Evolutionary conservation across 2,797 vertebrate genomes (phyloP).

Genomic region (Tenualosa ilisha): DNA sequence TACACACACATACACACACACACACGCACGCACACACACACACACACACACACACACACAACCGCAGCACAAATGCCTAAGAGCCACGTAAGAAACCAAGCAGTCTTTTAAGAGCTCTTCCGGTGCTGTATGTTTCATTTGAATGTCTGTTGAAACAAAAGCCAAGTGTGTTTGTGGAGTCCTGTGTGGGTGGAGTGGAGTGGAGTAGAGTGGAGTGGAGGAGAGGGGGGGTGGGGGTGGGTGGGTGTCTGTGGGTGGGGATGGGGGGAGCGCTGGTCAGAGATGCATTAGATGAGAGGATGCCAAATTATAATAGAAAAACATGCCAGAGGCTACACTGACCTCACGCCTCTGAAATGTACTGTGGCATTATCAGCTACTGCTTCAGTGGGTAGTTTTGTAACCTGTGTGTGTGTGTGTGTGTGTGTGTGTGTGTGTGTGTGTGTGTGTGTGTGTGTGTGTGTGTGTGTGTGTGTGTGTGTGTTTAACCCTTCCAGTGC

Average conservation of each 20-base stretch:
- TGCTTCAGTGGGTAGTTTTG: neutral
- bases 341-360: neutral
- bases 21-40: neutral
- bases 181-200: neutral
- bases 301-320: slow-evolving; percentile 11
- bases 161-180: slow-evolving; percentile 28
- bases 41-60: neutral
- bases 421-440: slow-evolving; percentile 35
- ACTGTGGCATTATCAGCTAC: slow-evolving; percentile 6
- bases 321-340: slow-evolving; percentile 23
- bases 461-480: slow-evolving; percentile 11
- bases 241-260: neutral
- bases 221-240: neutral
- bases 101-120: slow-evolving; percentile 44
- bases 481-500: slow-evolving; percentile 75
- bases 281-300: slow-evolving; percentile 2
- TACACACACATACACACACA: neutral
- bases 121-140: slow-evolving; percentile 28
- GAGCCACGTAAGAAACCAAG: slow-evolving; percentile 43
- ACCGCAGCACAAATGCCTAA: slow-evolving; percentile 49
- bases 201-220: neutral
- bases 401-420: slow-evolving; percentile 32
- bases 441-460: slow-evolving; percentile 37
- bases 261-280: neutral
- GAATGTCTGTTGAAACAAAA: slow-evolving; percentile 42